Evolutionary conservation across 1,140 invertebrate genomes (phyloP).

Genomic region (Drosophila lowei): DNA sequence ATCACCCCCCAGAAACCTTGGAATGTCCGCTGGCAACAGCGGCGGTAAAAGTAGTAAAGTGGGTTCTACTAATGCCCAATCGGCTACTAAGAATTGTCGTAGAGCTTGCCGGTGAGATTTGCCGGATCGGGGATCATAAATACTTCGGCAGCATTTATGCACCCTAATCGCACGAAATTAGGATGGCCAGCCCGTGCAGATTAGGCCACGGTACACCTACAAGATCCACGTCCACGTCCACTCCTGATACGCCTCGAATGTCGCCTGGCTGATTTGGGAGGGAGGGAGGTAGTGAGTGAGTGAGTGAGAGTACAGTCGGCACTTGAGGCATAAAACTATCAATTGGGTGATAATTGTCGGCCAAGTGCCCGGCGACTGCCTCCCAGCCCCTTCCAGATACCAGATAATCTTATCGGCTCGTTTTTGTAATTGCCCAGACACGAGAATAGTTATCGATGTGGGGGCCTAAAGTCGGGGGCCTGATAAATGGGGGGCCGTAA

Average conservation of each 20-base stretch:
- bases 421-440: conserved; percentile 23
- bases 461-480: neutral
- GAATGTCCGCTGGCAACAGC: conserved; percentile 30
- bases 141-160: conserved; percentile 6
- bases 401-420: conserved; percentile 25
- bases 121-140: conserved; percentile 27
- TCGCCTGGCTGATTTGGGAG: too few relatives aligned
- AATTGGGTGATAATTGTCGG: conserved; percentile 50
- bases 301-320: neutral
- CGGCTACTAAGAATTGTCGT: neutral
- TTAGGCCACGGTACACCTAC: too few relatives aligned
- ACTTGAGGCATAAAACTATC: conserved; percentile 39
- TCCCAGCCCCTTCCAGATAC: neutral
- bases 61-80: neutral
- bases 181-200: too few relatives aligned
- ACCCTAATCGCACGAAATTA: conserved; percentile 1
- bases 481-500: conserved; percentile 34
- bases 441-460: conserved; percentile 9
- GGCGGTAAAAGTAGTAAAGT: neutral
- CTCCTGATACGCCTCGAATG: too few relatives aligned
- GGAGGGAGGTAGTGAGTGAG: too few relatives aligned
- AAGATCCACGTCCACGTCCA: too few relatives aligned
- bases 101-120: too few relatives aligned
- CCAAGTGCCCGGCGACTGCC: conserved; percentile 5
- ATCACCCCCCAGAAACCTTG: conserved; percentile 17